phyloP scores from a whole-genome alignment of 53 echinoderm and acorn worm genomes.

The Zoroaster sp. region DNA sequence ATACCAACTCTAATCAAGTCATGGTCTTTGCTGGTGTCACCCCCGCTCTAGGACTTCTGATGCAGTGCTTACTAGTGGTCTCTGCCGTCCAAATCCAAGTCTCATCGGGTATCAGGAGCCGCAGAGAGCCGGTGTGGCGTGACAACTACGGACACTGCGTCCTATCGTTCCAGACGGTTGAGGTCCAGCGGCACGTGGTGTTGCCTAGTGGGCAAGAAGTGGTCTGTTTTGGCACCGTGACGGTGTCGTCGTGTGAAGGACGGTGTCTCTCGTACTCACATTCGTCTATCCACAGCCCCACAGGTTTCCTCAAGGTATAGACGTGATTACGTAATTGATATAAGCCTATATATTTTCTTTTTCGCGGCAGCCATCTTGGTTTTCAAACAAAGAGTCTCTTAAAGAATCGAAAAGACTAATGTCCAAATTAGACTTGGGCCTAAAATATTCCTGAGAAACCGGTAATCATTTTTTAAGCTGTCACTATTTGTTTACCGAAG shows the following conservation, averaged over 20 bases:
- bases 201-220: background rate
- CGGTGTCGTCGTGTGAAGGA: conserved; percentile 4
- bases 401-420: too few species aligned
- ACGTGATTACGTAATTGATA: too few species aligned
- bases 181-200: background rate
- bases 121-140: background rate
- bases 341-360: too few species aligned
- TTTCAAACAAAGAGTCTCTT: too few species aligned
- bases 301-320: conserved; percentile 20
- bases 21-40: background rate
- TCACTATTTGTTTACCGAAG: too few species aligned
- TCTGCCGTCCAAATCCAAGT: background rate
- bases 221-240: background rate
- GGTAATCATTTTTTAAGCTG: too few species aligned
- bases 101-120: background rate
- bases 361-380: too few species aligned
- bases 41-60: background rate
- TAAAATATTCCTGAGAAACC: too few species aligned
- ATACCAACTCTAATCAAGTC: background rate
- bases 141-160: background rate
- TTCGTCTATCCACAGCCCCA: background rate
- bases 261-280: background rate
- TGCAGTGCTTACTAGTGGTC: background rate
- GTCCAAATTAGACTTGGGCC: too few species aligned
- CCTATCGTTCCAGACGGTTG: background rate